These are phyloP conservation scores for Seira sanloemensis DNA, from an alignment of 2,888 invertebrate species.

Conservation along the genomic window DNA sequence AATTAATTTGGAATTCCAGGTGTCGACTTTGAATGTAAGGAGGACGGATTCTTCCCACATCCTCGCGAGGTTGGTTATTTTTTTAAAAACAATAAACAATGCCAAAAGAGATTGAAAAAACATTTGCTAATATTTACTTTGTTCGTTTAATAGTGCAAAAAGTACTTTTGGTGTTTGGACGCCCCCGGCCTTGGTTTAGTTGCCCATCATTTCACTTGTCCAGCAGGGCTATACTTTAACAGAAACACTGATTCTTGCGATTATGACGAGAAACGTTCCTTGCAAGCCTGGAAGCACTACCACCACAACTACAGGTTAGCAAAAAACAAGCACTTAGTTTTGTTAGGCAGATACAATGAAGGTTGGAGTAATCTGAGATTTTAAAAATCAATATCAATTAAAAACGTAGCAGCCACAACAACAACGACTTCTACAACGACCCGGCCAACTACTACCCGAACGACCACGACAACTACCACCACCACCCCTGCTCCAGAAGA, in stretches of 20 bases:
- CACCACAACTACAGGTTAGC: constrained; percentile 66
- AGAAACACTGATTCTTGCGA: constrained; percentile 94
- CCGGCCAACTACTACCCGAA: constrained; percentile 76
- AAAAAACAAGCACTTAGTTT: too few species aligned
- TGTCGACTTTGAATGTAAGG: constrained; percentile 89
- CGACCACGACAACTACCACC: constrained; percentile 76
- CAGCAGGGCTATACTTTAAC: constrained; percentile 93
- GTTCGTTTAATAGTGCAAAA: constrained; percentile 77
- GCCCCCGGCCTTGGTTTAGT: constrained; percentile 92
- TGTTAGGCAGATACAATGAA: neutral
- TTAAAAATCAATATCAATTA: constrained; percentile 68
- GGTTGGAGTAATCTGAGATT: neutral
- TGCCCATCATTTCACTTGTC: constrained; percentile 94
- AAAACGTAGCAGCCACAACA: constrained; percentile 76
- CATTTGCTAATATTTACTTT: neutral
- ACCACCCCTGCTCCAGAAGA: constrained; percentile 74
- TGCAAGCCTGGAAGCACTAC: constrained; percentile 77
- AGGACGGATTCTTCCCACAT: constrained; percentile 94
- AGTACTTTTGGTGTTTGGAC: constrained; percentile 96
- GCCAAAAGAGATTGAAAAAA: constrained; percentile 75
- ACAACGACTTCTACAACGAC: constrained; percentile 76
- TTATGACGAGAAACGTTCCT: constrained; percentile 88
- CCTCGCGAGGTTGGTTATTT: constrained; percentile 81
- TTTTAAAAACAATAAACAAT: constrained; percentile 76
- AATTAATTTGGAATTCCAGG: too few species aligned